phyloP scores from a whole-genome alignment of 2,888 invertebrate species.

The Nysson spinosus region DNA sequence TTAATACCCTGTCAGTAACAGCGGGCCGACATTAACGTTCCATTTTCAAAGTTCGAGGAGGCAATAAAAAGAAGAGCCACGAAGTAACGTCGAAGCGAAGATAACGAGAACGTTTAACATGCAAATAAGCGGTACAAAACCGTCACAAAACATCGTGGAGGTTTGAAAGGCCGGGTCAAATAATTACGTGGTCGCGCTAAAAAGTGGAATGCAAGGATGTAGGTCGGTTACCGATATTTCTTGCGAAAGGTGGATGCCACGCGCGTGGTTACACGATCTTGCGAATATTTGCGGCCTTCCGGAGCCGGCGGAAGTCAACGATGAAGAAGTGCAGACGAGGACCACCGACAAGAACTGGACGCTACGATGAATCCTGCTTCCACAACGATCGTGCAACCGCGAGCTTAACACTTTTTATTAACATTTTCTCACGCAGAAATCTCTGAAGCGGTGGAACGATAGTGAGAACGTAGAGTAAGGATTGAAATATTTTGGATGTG shows the following conservation, averaged over 20 bases:
- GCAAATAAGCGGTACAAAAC: conserved; percentile 37
- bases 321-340: too few species aligned
- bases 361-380: too few species aligned
- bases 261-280: conserved; percentile 13
- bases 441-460: too few species aligned
- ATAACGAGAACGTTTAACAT: conserved; percentile 52
- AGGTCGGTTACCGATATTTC: conserved; percentile 28
- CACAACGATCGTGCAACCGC: too few species aligned
- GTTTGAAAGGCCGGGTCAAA: conserved; percentile 22
- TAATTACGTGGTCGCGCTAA: conserved; percentile 35
- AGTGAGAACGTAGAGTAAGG: too few species aligned
- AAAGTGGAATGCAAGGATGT: conserved; percentile 35
- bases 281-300: conserved; percentile 16
- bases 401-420: too few species aligned
- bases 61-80: conserved; percentile 24
- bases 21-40: conserved; percentile 34
- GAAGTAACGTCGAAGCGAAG: conserved; percentile 38
- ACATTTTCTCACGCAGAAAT: too few species aligned
- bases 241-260: conserved; percentile 21
- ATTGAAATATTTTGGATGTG: too few species aligned
- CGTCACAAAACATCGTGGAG: conserved; percentile 24
- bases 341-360: too few species aligned
- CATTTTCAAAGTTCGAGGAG: conserved; percentile 32
- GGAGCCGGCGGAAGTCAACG: conserved; percentile 12
- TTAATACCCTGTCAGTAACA: conserved; percentile 24